Base-by-base conservation (phyloP, 2,797 vertebrate genomes). In the Centroberyx gerrardi region DNA sequence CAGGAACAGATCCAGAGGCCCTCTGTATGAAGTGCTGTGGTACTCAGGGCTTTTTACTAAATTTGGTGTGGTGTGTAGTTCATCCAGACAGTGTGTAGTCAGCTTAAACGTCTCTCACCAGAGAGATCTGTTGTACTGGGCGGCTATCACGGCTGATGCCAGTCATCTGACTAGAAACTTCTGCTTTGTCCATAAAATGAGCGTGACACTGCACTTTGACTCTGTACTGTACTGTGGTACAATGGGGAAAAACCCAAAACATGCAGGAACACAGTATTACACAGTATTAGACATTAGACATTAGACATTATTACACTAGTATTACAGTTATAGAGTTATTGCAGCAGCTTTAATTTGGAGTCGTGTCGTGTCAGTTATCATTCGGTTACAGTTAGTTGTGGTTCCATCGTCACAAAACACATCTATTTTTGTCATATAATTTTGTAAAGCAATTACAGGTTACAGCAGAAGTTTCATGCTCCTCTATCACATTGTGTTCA, bases 181-280 rank as follows among this genome's bases (percentile, higher is more conserved):
- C 86, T 88, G 84, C 79, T 87, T 85, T 90, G 77, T 89, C 62
- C 63, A 33, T 76, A 46, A 76, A 68, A 79, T 18, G 70, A 74
- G 61, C 5, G 59, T 27, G 38, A 12, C 51, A 3, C 33, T 48
- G 68, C 68, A 65, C 51, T 74, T 55, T 76, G 69, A 58, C 74
- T 53, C 15, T 36, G 62, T 74, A 74, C 18, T 69, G 58, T n/a
- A 51, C 53, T 51, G 64, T 48, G 31, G 48, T 67, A 56, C 33
- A 28, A 22, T 28, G 40, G 33, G 44, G 38, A 62, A 40, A 17
- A 13, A 40, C 31, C 52, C 53, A 40, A 55, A 38, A 12, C 29
- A 27, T 54, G 42, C 62, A 73, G 49, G 18, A 46, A 51, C 62
- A 63, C 51, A 59, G 17, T 12, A 9, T 14, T 60, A 59, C 17